phyloP scores from a whole-genome alignment of 1,140 invertebrate species.

The Octopus sinensis region DNA sequence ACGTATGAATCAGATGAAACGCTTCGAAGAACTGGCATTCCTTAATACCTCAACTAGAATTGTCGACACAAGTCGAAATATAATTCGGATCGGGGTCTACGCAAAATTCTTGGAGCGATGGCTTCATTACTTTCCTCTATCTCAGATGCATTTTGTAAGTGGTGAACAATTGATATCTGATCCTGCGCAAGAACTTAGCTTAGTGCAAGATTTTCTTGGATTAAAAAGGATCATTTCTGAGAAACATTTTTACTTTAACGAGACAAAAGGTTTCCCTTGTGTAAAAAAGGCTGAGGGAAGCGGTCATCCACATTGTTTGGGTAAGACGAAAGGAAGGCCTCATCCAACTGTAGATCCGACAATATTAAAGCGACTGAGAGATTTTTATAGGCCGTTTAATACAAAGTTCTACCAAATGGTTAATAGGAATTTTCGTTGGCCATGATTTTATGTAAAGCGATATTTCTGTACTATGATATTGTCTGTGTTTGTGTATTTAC shows the following conservation, averaged over 20 bases:
- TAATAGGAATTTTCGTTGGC: conserved; percentile 83
- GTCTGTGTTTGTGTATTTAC: neutral
- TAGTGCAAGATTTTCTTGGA: conserved; percentile 81
- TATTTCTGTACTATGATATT: neutral
- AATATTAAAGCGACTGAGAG: conserved; percentile 70
- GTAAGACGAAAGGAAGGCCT: conserved; percentile 84
- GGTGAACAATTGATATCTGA: conserved; percentile 81
- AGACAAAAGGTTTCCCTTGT: conserved; percentile 89
- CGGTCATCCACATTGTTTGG: conserved; percentile 79
- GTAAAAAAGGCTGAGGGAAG: conserved; percentile 73
- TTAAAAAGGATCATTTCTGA: conserved; percentile 79
- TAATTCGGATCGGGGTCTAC: conserved; percentile 81
- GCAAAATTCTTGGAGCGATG: conserved; percentile 75
- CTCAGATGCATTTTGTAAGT: conserved; percentile 79
- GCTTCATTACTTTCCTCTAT: conserved; percentile 77
- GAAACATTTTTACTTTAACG: conserved; percentile 88
- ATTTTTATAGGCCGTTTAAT: conserved; percentile 88
- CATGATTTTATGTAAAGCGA: neutral
- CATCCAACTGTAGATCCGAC: conserved; percentile 76
- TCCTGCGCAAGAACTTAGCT: conserved; percentile 77
- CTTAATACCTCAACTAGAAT: conserved; percentile 62
- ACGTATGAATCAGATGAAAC: conserved; percentile 59
- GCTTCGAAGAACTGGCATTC: conserved; percentile 77
- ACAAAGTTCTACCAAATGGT: conserved; percentile 83
- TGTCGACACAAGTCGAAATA: conserved; percentile 80